phyloP scores from a whole-genome alignment of 2,797 vertebrate species.

The Chelon auratus region DNA sequence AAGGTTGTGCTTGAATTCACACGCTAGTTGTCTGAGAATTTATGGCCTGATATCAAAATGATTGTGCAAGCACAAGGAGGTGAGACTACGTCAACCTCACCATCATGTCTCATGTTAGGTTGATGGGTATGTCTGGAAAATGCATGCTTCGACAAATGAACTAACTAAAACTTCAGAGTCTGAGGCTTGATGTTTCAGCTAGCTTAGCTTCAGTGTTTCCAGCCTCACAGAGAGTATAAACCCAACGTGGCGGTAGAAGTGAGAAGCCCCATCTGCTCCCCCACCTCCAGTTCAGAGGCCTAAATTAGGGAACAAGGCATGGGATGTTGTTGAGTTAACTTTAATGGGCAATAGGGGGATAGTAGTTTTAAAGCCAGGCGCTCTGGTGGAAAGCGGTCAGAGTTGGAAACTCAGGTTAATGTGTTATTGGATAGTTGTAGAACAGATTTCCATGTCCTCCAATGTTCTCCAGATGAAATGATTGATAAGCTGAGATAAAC shows the following conservation, averaged over 20 bases:
- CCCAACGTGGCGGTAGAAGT: conserved; percentile 28
- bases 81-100: not conserved
- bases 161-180: not conserved
- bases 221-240: conserved; percentile 19
- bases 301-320: conserved; percentile 71
- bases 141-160: not conserved
- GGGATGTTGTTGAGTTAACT: conserved; percentile 73
- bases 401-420: conserved; percentile 26
- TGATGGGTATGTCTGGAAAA: too few relatives aligned
- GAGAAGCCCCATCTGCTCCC: conserved; percentile 36
- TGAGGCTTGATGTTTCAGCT: conserved; percentile 2
- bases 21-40: not conserved
- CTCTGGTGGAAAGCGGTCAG: conserved; percentile 39
- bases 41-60: not conserved
- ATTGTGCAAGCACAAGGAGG: conserved; percentile 14
- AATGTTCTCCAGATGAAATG: too few relatives aligned
- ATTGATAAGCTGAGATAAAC: too few relatives aligned
- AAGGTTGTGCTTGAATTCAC: conserved; percentile 7
- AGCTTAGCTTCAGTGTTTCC: conserved; percentile 16
- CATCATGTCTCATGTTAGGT: not conserved
- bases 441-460: not conserved
- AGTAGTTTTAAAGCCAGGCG: conserved; percentile 54
- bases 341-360: conserved; percentile 73
- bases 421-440: too few relatives aligned
- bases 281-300: conserved; percentile 49